A percentile compares a stretch with the other conserved stretches of the same genome.
phyloP scores from a whole-genome alignment of 2,113 vertebrate species.

The Leucopsar rothschildi region DNA sequence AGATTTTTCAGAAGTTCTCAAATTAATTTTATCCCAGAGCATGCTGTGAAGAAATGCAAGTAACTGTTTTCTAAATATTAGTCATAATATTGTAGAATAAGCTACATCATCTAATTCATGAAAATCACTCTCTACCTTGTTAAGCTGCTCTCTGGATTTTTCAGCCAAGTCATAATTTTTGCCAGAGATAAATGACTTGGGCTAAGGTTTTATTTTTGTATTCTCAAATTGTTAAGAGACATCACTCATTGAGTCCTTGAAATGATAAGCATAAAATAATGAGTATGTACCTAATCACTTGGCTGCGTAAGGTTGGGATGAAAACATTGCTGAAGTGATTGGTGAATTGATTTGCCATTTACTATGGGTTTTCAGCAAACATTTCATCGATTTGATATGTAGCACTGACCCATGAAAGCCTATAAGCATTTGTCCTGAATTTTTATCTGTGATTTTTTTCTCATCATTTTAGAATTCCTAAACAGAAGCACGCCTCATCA shows the following conservation, averaged over 20 bases:
- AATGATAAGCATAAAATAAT: constrained; percentile 65
- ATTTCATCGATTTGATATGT: constrained; percentile 68
- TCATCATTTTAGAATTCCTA: constrained; percentile 7
- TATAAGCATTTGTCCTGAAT: constrained; percentile 50
- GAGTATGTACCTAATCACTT: constrained; percentile 57
- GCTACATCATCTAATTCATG: not conserved
- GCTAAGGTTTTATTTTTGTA: not conserved
- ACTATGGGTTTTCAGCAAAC: constrained; percentile 66
- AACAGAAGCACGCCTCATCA: not conserved
- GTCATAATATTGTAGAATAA: not conserved
- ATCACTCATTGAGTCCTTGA: not conserved
- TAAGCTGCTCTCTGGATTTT: not conserved
- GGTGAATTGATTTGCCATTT: constrained; percentile 74
- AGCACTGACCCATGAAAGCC: constrained; percentile 61
- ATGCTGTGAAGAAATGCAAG: not conserved
- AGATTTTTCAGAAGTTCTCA: not conserved
- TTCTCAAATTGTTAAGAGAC: not conserved
- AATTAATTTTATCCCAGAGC: not conserved
- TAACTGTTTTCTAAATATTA: not conserved
- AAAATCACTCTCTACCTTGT: not conserved
- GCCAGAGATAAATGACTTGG: not conserved
- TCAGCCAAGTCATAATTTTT: not conserved
- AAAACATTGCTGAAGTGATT: constrained; percentile 65
- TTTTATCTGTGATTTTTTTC: constrained; percentile 19
- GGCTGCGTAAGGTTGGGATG: constrained; percentile 52